Conservation (phyloP, 2,888 invertebrate genomes). For the Dasypogon diadema region DNA sequence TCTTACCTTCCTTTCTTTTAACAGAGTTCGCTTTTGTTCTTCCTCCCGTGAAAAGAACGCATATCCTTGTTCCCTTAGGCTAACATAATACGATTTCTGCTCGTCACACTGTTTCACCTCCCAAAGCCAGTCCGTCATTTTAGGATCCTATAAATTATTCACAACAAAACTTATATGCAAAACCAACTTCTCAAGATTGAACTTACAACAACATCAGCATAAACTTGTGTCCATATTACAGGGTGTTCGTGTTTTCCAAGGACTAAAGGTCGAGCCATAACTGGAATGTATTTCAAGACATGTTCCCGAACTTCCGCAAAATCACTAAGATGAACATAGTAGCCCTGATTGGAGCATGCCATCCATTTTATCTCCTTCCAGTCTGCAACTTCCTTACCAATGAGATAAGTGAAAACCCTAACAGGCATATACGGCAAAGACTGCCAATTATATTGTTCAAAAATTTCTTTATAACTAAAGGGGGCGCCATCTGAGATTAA, state of each 20-base stretch:
- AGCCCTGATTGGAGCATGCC: constrained; percentile 97
- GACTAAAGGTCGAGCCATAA: constrained; percentile 95
- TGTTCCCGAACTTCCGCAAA: constrained; percentile 98
- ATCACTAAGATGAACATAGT: constrained; percentile 95
- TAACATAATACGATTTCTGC: constrained; percentile 81
- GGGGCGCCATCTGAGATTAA: constrained; percentile 98
- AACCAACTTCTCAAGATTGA: not conserved
- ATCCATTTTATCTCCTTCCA: constrained; percentile 96
- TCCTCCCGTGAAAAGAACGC: constrained; percentile 75
- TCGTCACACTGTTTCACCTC: constrained; percentile 84
- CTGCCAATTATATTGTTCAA: constrained; percentile 89
- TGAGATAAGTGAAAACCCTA: constrained; percentile 97
- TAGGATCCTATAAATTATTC: constrained; percentile 76
- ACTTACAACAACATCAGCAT: constrained; percentile 89
- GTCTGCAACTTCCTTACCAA: constrained; percentile 94
- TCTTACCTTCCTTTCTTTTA: constrained; percentile 70
- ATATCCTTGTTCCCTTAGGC: constrained; percentile 70
- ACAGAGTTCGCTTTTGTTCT: constrained; percentile 73
- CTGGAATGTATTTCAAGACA: constrained; percentile 95
- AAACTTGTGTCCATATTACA: constrained; percentile 97
- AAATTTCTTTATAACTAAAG: constrained; percentile 92
- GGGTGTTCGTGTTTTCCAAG: constrained; percentile 86
- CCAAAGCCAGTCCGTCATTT: constrained; percentile 92
- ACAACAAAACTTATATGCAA: constrained; percentile 42
- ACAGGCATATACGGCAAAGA: constrained; percentile 83